These are phyloP conservation scores for Pantherophis guttatus DNA, from an alignment of 2,113 vertebrate species.

Conservation along the genomic window DNA sequence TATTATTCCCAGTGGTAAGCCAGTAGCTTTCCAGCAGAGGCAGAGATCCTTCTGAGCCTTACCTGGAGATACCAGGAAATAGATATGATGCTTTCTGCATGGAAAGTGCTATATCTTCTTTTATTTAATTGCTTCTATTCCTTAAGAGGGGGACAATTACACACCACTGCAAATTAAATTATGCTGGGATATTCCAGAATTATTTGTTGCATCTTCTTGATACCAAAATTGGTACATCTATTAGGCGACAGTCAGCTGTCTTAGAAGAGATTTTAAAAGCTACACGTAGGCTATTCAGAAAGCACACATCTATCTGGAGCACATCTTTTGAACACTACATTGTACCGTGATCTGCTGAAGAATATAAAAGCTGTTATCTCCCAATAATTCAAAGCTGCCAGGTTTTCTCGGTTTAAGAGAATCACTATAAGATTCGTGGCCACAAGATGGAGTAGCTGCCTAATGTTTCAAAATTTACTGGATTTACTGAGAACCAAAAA, in stretches of 20 bases:
- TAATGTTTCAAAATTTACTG: slow-evolving; percentile 10
- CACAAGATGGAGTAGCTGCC: slow-evolving; percentile 60
- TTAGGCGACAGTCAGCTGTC: neutral
- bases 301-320: neutral
- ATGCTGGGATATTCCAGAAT: neutral
- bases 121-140: neutral
- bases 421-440: neutral
- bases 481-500: neutral
- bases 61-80: neutral
- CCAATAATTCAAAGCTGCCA: neutral
- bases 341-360: neutral
- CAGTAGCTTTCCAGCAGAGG: neutral
- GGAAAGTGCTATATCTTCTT: neutral
- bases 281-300: neutral
- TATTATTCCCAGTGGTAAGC: neutral
- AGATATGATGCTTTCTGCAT: neutral
- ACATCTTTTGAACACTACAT: neutral
- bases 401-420: neutral
- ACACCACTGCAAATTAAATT: neutral
- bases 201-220: neutral
- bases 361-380: neutral
- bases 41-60: neutral
- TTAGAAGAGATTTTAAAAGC: neutral
- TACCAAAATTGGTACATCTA: neutral
- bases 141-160: neutral